A percentile compares a stretch with the other conserved stretches of the same genome.
Conservation (phyloP, 2,113 vertebrate genomes). For the Panthera leo region DNA sequence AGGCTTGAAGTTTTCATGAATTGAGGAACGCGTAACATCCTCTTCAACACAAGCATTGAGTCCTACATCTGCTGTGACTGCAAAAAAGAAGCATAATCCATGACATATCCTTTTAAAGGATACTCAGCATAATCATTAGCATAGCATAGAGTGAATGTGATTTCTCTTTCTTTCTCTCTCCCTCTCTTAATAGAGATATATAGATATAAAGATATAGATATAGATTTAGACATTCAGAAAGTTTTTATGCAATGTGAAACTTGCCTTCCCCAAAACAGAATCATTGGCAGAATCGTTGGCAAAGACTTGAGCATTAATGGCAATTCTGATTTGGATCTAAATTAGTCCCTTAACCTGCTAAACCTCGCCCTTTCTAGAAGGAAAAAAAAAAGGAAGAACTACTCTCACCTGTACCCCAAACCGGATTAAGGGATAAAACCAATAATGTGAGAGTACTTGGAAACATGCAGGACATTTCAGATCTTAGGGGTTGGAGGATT, state of each 20-base stretch:
- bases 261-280: not conserved
- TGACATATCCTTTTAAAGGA: not conserved
- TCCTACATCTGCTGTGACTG: conserved; percentile 18
- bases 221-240: not conserved
- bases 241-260: not conserved
- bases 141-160: not conserved
- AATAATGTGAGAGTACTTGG: not conserved
- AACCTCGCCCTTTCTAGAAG: not conserved
- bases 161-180: not conserved
- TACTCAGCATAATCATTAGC: not conserved
- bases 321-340: not conserved
- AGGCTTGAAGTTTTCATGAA: conserved; percentile 63
- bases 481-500: not conserved
- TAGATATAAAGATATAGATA: not conserved
- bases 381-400: not conserved
- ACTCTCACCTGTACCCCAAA: not conserved
- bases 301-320: not conserved
- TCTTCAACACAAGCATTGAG: conserved; percentile 49
- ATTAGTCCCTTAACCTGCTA: not conserved
- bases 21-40: conserved; percentile 32
- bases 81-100: not conserved
- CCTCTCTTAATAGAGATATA: not conserved
- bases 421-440: not conserved
- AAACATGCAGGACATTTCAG: conserved; percentile 42
- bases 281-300: not conserved